Evolutionary conservation across 2,113 vertebrate genomes (phyloP).

Genomic region (Pimephales promelas): DNA sequence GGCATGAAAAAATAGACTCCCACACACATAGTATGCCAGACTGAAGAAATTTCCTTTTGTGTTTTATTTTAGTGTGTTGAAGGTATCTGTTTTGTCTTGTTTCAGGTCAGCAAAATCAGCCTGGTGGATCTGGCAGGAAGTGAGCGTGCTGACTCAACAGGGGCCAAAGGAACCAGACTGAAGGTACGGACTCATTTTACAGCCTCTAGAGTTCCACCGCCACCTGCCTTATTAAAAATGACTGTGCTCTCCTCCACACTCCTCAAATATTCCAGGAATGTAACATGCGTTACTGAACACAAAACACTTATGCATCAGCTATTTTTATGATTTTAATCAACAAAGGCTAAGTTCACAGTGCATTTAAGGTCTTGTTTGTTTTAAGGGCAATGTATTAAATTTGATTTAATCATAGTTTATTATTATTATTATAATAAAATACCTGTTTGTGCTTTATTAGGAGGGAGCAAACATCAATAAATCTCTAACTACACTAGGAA

Average conservation of each 20-base stretch:
- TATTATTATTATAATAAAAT: too few relatives aligned
- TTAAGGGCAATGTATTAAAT: not conserved
- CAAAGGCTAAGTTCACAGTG: too few relatives aligned
- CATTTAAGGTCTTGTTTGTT: not conserved
- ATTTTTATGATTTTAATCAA: not conserved
- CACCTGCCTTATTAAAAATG: slow-evolving; percentile 18
- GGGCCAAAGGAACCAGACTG: slow-evolving; percentile 94
- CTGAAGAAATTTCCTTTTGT: not conserved
- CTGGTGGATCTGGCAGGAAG: slow-evolving; percentile 97
- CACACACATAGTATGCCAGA: not conserved
- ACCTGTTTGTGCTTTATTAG: slow-evolving; percentile 69
- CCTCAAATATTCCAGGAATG: not conserved
- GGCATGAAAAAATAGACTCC: not conserved
- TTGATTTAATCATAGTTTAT: not conserved
- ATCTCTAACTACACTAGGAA: slow-evolving; percentile 96
- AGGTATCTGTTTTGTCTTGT: slow-evolving; percentile 47
- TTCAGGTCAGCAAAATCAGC: slow-evolving; percentile 98
- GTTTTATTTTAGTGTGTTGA: slow-evolving; percentile 15
- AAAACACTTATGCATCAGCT: not conserved
- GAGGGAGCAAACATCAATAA: slow-evolving; percentile 99
- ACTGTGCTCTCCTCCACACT: not conserved
- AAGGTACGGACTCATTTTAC: slow-evolving; percentile 79
- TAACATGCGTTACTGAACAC: not conserved
- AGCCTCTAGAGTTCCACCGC: not conserved
- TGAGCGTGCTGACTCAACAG: slow-evolving; percentile 97